Conservation (phyloP, 2,888 invertebrate genomes). For the Folsomia manolachei region DNA sequence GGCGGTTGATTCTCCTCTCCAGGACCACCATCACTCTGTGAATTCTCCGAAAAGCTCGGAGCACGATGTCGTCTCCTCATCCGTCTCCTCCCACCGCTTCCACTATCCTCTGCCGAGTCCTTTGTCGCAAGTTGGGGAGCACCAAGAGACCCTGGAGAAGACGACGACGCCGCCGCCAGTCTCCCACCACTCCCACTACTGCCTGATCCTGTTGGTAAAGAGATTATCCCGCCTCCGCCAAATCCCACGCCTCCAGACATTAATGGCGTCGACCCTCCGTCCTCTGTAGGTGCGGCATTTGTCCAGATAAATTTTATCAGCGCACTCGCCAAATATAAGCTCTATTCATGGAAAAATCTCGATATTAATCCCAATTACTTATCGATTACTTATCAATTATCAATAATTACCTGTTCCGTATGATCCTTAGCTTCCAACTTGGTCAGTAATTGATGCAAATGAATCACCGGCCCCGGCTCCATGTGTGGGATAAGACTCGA, state of each 20-base stretch:
- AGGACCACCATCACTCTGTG: neutral
- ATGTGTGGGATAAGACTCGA: constrained; percentile 86
- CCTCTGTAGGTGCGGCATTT: constrained; percentile 58
- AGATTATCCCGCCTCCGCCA: neutral
- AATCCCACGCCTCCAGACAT: too few species aligned
- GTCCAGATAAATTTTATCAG: constrained; percentile 90
- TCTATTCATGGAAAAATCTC: constrained; percentile 59
- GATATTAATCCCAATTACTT: constrained; percentile 13
- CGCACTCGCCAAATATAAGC: constrained; percentile 83
- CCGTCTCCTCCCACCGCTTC: neutral
- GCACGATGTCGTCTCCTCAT: neutral
- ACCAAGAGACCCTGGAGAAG: too few species aligned
- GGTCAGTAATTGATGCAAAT: constrained; percentile 81
- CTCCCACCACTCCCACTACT: neutral
- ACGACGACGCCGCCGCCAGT: neutral
- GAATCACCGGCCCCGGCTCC: constrained; percentile 81
- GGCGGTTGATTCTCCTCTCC: too few species aligned
- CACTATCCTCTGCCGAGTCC: neutral
- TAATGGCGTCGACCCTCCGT: neutral
- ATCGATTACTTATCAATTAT: constrained; percentile 3
- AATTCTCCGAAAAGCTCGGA: too few species aligned
- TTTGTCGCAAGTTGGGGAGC: too few species aligned
- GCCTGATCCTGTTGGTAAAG: neutral
- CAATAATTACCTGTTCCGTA: constrained; percentile 72
- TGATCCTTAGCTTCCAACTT: constrained; percentile 86